Evolutionary conservation across 1,140 invertebrate genomes (phyloP).

Genomic region (Drosophila takahashii): DNA sequence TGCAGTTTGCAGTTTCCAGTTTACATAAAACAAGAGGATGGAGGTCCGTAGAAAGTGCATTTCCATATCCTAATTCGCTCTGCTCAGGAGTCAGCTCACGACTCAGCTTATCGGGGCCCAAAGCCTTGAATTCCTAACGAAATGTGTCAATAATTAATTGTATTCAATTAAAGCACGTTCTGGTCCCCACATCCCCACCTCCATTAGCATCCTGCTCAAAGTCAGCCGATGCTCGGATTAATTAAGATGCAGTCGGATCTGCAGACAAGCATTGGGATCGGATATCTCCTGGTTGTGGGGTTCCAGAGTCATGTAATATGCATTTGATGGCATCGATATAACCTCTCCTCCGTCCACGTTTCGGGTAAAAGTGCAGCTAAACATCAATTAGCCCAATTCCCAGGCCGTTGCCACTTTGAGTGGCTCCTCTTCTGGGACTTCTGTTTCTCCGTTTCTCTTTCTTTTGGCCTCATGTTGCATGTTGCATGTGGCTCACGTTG

Average conservation of each 20-base stretch:
- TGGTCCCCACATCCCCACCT: background rate
- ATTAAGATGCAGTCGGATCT: constrained; percentile 72
- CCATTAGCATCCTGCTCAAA: constrained; percentile 1
- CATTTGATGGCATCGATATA: constrained; percentile 55
- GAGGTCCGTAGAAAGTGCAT: constrained; percentile 63
- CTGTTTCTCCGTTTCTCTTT: constrained; percentile 48
- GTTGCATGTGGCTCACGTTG: constrained; percentile 78
- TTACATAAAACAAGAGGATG: constrained; percentile 47
- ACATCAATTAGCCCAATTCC: constrained; percentile 83
- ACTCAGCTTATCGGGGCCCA: constrained; percentile 49
- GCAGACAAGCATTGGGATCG: constrained; percentile 36
- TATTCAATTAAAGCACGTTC: constrained; percentile 76
- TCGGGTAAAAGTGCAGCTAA: constrained; percentile 82
- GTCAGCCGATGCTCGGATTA: constrained; percentile 27
- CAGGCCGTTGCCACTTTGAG: constrained; percentile 68
- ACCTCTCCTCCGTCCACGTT: constrained; percentile 59
- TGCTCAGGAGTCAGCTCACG: constrained; percentile 51
- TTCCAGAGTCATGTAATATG: constrained; percentile 56
- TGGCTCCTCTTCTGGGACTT: constrained; percentile 33
- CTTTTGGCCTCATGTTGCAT: constrained; percentile 24
- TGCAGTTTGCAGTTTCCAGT: constrained; percentile 52
- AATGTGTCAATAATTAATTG: constrained; percentile 84
- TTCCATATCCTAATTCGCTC: constrained; percentile 57
- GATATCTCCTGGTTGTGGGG: background rate
- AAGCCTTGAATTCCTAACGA: constrained; percentile 43